Percentiles rank a stretch among this genome's conserved stretches.
Conservation (phyloP, 2,113 vertebrate species). For the Eretmochelys imbricata region DNA sequence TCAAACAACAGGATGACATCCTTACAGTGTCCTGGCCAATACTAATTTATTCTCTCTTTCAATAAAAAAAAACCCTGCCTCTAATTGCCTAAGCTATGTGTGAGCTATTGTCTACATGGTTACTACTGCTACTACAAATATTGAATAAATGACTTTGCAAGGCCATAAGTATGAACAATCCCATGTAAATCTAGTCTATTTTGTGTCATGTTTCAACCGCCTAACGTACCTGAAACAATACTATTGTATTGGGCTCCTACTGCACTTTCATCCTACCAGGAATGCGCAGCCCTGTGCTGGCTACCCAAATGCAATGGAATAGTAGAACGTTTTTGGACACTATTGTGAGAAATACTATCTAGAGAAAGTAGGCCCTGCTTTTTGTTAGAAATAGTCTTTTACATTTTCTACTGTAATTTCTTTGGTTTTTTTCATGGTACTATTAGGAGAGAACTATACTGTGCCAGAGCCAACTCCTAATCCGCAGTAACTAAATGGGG, state of each 20-base stretch:
- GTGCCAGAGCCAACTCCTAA: background rate
- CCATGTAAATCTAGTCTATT: conserved; percentile 31
- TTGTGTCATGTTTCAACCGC: conserved; percentile 29
- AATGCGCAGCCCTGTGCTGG: background rate
- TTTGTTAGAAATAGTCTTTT: background rate
- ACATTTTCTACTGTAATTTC: background rate
- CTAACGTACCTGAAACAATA: conserved; percentile 23
- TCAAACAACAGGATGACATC: conserved; percentile 31
- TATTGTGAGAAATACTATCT: background rate
- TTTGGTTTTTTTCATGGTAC: background rate
- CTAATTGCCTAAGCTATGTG: conserved; percentile 65
- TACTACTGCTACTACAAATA: conserved; percentile 21
- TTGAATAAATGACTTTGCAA: conserved; percentile 67
- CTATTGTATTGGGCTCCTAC: background rate
- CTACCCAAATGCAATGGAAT: background rate
- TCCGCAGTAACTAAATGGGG: background rate
- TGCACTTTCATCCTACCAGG: background rate
- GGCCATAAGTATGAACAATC: conserved; percentile 46
- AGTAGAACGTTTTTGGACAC: background rate
- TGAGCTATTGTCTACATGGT: conserved; percentile 51
- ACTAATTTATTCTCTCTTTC: conserved; percentile 46
- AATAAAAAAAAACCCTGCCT: conserved; percentile 58
- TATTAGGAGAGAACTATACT: background rate
- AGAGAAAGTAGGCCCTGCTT: background rate
- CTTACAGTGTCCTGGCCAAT: conserved; percentile 52